Percentiles rank a stretch among this genome's conserved stretches.
These are phyloP conservation scores for Haliaeetus leucogaster DNA, from an alignment of 2,113 vertebrate genomes.

Conservation along the genomic window DNA sequence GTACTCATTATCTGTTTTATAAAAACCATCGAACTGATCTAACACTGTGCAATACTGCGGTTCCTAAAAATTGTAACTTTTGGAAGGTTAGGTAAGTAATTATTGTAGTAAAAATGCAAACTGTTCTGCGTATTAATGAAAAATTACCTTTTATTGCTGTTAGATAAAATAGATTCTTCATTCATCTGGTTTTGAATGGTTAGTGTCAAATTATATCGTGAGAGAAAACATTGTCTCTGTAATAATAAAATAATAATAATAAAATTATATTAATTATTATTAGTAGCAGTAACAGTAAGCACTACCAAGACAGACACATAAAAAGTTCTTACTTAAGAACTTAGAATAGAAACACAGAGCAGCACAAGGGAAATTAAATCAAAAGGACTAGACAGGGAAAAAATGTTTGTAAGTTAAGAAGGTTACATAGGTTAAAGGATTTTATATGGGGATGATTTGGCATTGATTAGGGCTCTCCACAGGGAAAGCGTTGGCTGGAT, in stretches of 20 bases:
- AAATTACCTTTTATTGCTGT: not conserved
- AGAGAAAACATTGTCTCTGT: not conserved
- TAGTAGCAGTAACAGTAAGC: not conserved
- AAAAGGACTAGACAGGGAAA: not conserved
- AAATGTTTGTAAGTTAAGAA: not conserved
- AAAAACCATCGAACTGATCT: not conserved
- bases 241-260: not conserved
- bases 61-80: not conserved
- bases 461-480: not conserved
- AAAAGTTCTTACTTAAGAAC: not conserved
- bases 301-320: not conserved
- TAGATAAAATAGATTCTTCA: not conserved
- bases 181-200: not conserved
- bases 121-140: not conserved
- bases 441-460: not conserved
- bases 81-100: not conserved
- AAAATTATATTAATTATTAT: not conserved
- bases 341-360: not conserved
- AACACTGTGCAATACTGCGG: not conserved
- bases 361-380: not conserved
- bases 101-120: not conserved
- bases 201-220: not conserved
- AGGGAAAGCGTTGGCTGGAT: not conserved
- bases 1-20: not conserved
- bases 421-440: not conserved